A percentile compares a stretch with the other conserved stretches of the same genome.
phyloP scores from a whole-genome alignment of 2,888 invertebrate genomes.

The Drosophila trichaetosa region DNA sequence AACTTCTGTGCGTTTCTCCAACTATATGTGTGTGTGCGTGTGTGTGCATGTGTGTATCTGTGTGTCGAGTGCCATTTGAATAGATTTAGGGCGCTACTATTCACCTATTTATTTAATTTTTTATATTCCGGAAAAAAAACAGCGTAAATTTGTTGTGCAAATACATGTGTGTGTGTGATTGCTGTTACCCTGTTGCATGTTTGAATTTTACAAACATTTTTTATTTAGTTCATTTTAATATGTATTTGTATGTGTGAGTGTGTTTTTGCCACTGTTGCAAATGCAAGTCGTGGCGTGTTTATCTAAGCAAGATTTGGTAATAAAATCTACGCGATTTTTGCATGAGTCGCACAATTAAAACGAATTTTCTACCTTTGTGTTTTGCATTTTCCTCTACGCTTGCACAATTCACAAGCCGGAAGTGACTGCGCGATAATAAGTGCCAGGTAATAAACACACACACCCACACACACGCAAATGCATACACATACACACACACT shows the following conservation, averaged over 20 bases:
- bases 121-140: conserved; percentile 40
- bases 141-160: conserved; percentile 19
- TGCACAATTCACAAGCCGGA: conserved; percentile 42
- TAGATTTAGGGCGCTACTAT: conserved; percentile 58
- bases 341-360: conserved; percentile 50
- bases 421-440: conserved; percentile 30
- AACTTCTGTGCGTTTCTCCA: conserved; percentile 26
- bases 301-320: conserved; percentile 40
- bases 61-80: conserved; percentile 40
- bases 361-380: conserved; percentile 10
- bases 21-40: background rate
- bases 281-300: conserved; percentile 47
- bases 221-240: conserved; percentile 63
- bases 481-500: background rate
- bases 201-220: conserved; percentile 28
- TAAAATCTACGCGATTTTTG: conserved; percentile 18
- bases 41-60: background rate
- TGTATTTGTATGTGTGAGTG: conserved; percentile 14
- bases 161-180: conserved; percentile 14
- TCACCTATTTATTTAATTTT: conserved; percentile 77
- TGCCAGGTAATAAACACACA: conserved; percentile 8
- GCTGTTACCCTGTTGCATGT: conserved; percentile 64
- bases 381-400: conserved; percentile 9
- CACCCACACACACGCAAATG: background rate
- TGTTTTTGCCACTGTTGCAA: conserved; percentile 18